Base-by-base conservation (phyloP, 2,888 invertebrate genomes). In the Dryococelus australis region DNA sequence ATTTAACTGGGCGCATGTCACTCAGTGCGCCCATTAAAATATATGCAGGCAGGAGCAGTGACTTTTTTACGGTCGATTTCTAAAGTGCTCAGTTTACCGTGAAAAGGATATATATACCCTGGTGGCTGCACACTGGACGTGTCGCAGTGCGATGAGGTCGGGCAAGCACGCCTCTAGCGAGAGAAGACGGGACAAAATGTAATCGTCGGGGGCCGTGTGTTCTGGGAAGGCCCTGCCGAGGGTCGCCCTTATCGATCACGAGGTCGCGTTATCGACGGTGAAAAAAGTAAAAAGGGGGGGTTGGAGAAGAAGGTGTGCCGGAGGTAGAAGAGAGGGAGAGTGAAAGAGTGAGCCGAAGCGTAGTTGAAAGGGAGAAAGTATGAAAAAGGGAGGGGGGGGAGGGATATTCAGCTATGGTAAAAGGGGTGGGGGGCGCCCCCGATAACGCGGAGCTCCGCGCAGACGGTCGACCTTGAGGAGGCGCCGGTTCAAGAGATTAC, bases 401-500 rank as follows among this genome's bases (percentile, higher is more conserved):
- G 47, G 16, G 47, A 47, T 35, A 35, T 35, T n/a, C n/a, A n/a
- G n/a, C n/a, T n/a, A n/a, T n/a, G n/a, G n/a, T n/a, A 47, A 12
- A 47, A 47, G 12, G 47, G 47, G 8, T 5, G 47, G 16, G 47
- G 47, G 47, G 8, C 20, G 8, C 20, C 65, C 65, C 65, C 20
- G n/a, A 65, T 20, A 65, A 0, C 20, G 24, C n/a, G n/a, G 65
- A 16, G 65, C 24, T 5, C 65, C 8, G 65, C 24, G 65, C 65
- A 65, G 65, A 65, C 65, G 65, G 65, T 12, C 65, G 65, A 65
- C 65, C 65, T 65, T 65, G 65, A 65, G 65, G 65, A 8, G 65
- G 65, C 65, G 65, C 65, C 65, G 65, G 65, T 20, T 65, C 65
- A 65, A n/a, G 65, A 65, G 65, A 65, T 65, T 65, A 65, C 65